phyloP scores from a whole-genome alignment of 2,113 vertebrate species.

The Heliornis fulica region DNA sequence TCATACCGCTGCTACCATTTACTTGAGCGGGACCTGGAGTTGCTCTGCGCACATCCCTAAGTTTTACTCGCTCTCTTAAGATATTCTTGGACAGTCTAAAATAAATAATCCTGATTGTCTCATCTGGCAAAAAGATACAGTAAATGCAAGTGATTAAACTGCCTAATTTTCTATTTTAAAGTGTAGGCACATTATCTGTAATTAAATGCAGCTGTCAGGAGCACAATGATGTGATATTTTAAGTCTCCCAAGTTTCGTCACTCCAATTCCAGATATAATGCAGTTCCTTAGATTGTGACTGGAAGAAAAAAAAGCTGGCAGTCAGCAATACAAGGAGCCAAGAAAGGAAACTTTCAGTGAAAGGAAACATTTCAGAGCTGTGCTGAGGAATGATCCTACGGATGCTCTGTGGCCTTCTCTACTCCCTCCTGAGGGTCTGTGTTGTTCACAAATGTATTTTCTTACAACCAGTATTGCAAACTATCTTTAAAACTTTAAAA shows the following conservation, averaged over 20 bases:
- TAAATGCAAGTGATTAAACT: constrained; percentile 13
- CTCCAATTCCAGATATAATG: neutral
- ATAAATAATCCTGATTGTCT: neutral
- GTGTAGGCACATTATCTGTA: neutral
- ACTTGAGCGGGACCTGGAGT: neutral
- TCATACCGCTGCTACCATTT: neutral
- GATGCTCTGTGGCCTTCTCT: neutral
- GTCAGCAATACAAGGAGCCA: neutral
- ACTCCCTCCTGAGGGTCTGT: neutral
- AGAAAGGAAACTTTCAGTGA: neutral
- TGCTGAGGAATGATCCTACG: fast-evolving
- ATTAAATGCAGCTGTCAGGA: constrained; percentile 15
- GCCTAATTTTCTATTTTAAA: constrained; percentile 10
- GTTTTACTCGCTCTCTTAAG: constrained; percentile 19
- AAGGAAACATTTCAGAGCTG: neutral
- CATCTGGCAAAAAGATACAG: constrained; percentile 23
- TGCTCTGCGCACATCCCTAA: neutral
- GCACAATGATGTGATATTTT: neutral
- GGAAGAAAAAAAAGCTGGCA: neutral
- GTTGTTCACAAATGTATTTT: neutral
- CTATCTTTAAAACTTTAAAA: neutral
- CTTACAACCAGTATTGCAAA: neutral
- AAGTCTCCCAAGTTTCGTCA: neutral
- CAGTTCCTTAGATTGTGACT: neutral
- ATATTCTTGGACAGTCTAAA: constrained; percentile 6